These are phyloP conservation scores for Bombylius major DNA, from an alignment of 2,888 invertebrate genomes.

Conservation along the genomic window DNA sequence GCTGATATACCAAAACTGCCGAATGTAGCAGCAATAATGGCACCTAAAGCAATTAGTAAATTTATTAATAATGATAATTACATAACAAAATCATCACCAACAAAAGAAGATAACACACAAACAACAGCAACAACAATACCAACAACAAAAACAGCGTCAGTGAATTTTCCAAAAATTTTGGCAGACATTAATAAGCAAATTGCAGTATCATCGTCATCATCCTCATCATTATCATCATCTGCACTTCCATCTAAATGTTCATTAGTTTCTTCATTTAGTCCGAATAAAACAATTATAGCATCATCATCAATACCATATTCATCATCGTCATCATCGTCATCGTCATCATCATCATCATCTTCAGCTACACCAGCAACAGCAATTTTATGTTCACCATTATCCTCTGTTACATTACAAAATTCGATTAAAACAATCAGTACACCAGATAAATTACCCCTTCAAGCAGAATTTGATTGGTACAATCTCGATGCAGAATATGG, in stretches of 20 bases:
- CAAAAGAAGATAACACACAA: slow-evolving; percentile 3
- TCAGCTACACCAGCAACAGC: neutral
- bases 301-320: neutral
- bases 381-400: neutral
- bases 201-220: slow-evolving; percentile 8
- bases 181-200: slow-evolving; percentile 31
- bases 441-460: slow-evolving; percentile 25
- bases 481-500: slow-evolving; percentile 36
- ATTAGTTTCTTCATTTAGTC: slow-evolving; percentile 7
- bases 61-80: slow-evolving; percentile 16
- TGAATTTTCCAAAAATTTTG: slow-evolving; percentile 29
- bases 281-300: slow-evolving; percentile 5
- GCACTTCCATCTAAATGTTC: neutral
- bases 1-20: slow-evolving; percentile 59
- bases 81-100: slow-evolving; percentile 13
- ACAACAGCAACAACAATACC: neutral
- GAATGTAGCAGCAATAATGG: slow-evolving; percentile 61
- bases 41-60: slow-evolving; percentile 39
- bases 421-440: slow-evolving; percentile 5
- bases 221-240: slow-evolving; percentile 12
- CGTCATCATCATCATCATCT: neutral
- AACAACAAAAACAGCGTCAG: slow-evolving; percentile 6
- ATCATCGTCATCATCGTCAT: neutral
- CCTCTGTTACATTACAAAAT: neutral
- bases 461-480: slow-evolving; percentile 37